These are phyloP conservation scores for Puma concolor DNA, from an alignment of 2,113 vertebrate species.

Conservation along the genomic window DNA sequence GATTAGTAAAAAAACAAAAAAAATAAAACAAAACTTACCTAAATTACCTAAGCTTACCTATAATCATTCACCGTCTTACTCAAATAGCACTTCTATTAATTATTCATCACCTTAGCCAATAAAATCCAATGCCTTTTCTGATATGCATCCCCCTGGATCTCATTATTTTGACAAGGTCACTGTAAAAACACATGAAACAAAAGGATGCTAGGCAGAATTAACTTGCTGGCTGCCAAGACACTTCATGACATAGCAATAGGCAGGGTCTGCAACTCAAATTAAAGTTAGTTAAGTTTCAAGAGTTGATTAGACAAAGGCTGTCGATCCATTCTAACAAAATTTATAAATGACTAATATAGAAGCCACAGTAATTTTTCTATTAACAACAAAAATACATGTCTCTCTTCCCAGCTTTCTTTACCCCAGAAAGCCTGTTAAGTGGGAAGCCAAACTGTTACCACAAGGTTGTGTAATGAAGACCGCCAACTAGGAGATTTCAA, in stretches of 20 bases:
- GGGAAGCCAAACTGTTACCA: background rate
- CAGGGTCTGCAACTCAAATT: background rate
- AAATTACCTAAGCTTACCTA: background rate
- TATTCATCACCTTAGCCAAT: slow-evolving; percentile 11
- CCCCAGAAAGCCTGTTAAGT: background rate
- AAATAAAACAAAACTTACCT: background rate
- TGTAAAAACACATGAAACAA: slow-evolving; percentile 3
- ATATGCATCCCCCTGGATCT: background rate
- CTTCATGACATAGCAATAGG: background rate
- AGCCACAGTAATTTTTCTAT: background rate
- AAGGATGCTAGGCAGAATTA: background rate
- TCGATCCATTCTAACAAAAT: background rate
- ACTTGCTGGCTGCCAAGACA: background rate
- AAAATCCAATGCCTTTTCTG: background rate
- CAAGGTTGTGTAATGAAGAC: background rate
- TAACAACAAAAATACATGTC: background rate
- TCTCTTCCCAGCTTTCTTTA: background rate
- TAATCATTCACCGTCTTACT: background rate
- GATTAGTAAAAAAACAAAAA: background rate
- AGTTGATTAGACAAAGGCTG: background rate
- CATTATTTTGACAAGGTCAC: background rate
- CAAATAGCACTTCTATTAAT: background rate
- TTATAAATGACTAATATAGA: background rate
- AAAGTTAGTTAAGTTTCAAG: background rate
- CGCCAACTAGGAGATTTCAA: background rate